Percentiles rank a stretch among this genome's conserved stretches.
Conservation (phyloP, 2,888 invertebrate species). For the Thumatha senex region DNA sequence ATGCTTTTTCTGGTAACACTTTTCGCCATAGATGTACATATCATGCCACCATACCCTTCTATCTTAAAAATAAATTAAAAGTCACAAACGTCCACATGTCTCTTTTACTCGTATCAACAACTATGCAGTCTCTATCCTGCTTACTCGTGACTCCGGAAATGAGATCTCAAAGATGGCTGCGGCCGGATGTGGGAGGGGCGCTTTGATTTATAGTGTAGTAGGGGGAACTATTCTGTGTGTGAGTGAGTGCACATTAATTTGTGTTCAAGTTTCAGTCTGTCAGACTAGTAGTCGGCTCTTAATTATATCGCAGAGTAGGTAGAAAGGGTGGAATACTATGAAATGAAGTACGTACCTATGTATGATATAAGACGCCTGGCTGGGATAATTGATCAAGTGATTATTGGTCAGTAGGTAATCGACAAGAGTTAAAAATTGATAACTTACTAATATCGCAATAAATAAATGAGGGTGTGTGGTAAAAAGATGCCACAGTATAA, state of each 20-base stretch:
- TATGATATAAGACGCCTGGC: too few species aligned
- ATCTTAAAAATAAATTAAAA: conserved; percentile 38
- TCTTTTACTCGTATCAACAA: conserved; percentile 40
- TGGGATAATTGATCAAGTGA: too few species aligned
- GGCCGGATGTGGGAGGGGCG: conserved; percentile 77
- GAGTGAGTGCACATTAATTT: conserved; percentile 33
- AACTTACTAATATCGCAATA: too few species aligned
- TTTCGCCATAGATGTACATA: too few species aligned
- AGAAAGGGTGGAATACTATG: not conserved
- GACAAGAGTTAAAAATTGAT: too few species aligned
- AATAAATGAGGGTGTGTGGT: too few species aligned
- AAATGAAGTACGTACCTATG: too few species aligned
- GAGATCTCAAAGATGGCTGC: conserved; percentile 82
- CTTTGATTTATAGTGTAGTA: conserved; percentile 73
- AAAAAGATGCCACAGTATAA: too few species aligned
- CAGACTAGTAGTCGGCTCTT: conserved; percentile 11
- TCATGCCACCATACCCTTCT: too few species aligned
- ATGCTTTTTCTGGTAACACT: too few species aligned
- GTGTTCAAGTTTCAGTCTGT: conserved; percentile 29
- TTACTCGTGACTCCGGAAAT: conserved; percentile 65
- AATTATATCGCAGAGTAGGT: conserved; percentile 16
- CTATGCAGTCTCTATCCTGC: conserved; percentile 44
- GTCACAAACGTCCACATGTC: conserved; percentile 42
- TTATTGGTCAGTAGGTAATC: too few species aligned
- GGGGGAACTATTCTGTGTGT: conserved; percentile 23